Conservation (phyloP, 2,797 vertebrate species). For the Artibeus lituratus region DNA sequence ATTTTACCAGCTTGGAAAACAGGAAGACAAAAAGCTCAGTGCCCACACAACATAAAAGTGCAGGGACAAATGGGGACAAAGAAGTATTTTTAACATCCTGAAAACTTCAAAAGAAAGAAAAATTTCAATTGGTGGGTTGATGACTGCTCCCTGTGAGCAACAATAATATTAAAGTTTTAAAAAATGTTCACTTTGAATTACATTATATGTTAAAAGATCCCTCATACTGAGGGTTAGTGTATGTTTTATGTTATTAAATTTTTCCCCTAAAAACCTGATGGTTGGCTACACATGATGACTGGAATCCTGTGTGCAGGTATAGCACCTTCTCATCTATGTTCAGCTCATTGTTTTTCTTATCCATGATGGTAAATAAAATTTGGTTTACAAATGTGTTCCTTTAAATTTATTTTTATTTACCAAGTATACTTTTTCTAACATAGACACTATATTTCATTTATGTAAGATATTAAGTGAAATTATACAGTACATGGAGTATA, state of each 20-base stretch:
- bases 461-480: not conserved
- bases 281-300: not conserved
- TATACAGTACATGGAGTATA: not conserved
- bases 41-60: not conserved
- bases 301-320: not conserved
- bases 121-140: not conserved
- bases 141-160: not conserved
- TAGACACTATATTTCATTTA: not conserved
- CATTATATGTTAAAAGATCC: not conserved
- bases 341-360: not conserved
- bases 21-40: not conserved
- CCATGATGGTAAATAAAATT: not conserved
- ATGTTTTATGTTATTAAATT: not conserved
- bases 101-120: constrained; percentile 28
- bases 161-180: not conserved
- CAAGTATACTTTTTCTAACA: constrained; percentile 19
- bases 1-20: not conserved
- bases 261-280: not conserved
- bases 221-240: not conserved
- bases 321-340: not conserved
- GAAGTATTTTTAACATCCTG: not conserved
- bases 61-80: not conserved
- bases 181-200: not conserved
- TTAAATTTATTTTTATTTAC: not conserved
- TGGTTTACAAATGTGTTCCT: not conserved